A percentile compares a stretch with the other conserved stretches of the same genome.
These are phyloP conservation scores for Pygoscelis antarcticus DNA, from an alignment of 2,113 vertebrate species.

Conservation along the genomic window DNA sequence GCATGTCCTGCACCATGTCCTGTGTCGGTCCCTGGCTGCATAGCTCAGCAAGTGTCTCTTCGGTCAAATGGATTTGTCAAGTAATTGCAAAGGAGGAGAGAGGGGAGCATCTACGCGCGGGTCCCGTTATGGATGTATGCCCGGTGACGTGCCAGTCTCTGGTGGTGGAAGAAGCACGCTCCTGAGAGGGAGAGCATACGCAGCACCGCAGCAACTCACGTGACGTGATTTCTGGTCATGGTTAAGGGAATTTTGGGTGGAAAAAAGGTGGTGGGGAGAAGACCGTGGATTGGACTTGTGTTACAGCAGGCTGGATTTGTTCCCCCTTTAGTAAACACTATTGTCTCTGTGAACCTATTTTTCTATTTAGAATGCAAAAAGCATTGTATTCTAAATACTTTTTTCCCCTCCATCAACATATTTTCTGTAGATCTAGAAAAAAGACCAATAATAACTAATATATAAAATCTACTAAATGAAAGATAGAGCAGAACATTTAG, in stretches of 20 bases:
- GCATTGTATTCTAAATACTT: not conserved
- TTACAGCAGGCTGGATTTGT: not conserved
- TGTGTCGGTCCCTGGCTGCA: not conserved
- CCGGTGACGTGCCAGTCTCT: accelerated
- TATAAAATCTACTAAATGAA: not conserved
- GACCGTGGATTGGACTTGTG: not conserved
- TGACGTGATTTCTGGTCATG: not conserved
- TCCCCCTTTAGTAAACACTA: not conserved
- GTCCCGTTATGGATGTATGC: accelerated
- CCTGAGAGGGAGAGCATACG: accelerated
- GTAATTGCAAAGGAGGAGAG: not conserved
- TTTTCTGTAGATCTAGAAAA: not conserved
- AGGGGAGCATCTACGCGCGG: accelerated
- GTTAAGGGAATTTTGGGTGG: not conserved
- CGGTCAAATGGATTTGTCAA: not conserved
- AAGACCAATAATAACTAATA: not conserved
- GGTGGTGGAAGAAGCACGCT: not conserved
- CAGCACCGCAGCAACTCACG: accelerated
- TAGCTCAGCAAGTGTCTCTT: not conserved
- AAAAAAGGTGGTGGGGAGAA: not conserved
- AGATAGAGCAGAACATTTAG: not conserved
- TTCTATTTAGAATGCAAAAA: too few species aligned
- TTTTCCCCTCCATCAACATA: not conserved
- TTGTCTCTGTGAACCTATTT: not conserved
- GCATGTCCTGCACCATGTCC: not conserved